Conservation (phyloP, 2,113 vertebrate genomes). For the Stigmatopora argus region DNA sequence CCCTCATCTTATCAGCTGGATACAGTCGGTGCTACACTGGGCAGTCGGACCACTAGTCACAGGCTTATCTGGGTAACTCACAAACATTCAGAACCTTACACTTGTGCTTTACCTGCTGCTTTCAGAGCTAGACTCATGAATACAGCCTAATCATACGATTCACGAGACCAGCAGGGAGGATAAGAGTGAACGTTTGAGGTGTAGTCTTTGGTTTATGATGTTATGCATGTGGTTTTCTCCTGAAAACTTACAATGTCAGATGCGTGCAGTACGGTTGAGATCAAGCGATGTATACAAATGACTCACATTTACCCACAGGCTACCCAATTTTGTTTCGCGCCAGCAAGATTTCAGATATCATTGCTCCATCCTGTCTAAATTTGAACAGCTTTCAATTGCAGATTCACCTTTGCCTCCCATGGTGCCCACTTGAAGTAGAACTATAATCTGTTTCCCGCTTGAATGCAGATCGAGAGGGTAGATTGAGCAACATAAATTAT, state of each 20-base stretch:
- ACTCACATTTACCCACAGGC: no score
- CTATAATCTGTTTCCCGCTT: no score
- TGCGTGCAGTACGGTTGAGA: slow-evolving; percentile 7
- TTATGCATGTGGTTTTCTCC: slow-evolving; percentile 27
- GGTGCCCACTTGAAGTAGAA: no score
- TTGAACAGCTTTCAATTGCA: no score
- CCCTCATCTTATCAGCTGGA: slow-evolving; percentile 32
- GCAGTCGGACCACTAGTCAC: slow-evolving; percentile 27
- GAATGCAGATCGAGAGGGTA: no score
- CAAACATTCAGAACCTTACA: slow-evolving; percentile 25
- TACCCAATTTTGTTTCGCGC: no score
- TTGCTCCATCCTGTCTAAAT: no score
- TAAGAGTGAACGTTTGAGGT: slow-evolving; percentile 8
- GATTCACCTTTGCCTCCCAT: no score
- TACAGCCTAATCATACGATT: slow-evolving; percentile 24
- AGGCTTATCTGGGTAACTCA: slow-evolving; percentile 44
- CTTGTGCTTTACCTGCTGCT: slow-evolving; percentile 18
- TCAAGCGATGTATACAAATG: no score
- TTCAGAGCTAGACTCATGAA: slow-evolving; percentile 41
- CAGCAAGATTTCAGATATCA: no score
- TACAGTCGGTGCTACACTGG: slow-evolving; percentile 34
- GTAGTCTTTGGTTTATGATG: slow-evolving; percentile 21
- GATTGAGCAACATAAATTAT: no score
- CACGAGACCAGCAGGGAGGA: slow-evolving; percentile 15
- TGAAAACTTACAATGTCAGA: slow-evolving; percentile 24